Evolutionary conservation across 92 coral and sea anemone genomes (phyloP).

Genomic region (Phymanthus crucifer): DNA sequence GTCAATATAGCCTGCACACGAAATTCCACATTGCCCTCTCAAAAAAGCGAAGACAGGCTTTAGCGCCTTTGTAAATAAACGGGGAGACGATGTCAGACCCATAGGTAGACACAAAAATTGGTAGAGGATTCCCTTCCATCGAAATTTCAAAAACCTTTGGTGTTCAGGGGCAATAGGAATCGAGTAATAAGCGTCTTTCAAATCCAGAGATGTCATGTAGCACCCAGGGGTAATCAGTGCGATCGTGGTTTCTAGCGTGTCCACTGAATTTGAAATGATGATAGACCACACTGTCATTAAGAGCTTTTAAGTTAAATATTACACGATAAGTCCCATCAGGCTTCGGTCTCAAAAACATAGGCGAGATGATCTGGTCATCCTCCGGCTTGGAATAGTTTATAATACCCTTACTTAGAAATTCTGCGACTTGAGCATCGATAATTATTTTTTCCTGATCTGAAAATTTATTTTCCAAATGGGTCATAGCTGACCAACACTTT

Average conservation of each 20-base stretch:
- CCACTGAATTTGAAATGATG: constrained; percentile 55
- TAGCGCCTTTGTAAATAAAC: constrained; percentile 46
- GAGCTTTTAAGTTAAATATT: constrained; percentile 45
- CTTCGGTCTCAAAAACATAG: constrained; percentile 48
- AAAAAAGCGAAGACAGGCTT: constrained; percentile 50
- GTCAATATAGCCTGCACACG: constrained; percentile 59
- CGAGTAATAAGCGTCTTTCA: constrained; percentile 57
- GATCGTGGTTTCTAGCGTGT: constrained; percentile 47
- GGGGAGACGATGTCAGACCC: constrained; percentile 51
- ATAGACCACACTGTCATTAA: constrained; percentile 38
- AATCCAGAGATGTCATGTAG: constrained; percentile 51
- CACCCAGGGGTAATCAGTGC: constrained; percentile 40
- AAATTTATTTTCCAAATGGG: constrained; percentile 19
- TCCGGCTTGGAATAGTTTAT: constrained; percentile 26
- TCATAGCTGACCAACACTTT: constrained; percentile 16
- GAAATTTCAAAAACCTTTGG: constrained; percentile 36
- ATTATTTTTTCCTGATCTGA: constrained; percentile 34
- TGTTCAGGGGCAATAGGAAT: constrained; percentile 55
- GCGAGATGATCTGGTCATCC: constrained; percentile 51
- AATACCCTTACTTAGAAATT: constrained; percentile 45
- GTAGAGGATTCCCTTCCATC: constrained; percentile 51
- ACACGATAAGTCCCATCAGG: constrained; percentile 53
- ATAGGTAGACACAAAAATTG: constrained; percentile 49
- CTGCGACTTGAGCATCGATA: constrained; percentile 43
- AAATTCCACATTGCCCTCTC: constrained; percentile 47